These are phyloP conservation scores for Petrocephalus zakoni DNA, from an alignment of 2,113 vertebrate species.

Conservation along the genomic window DNA sequence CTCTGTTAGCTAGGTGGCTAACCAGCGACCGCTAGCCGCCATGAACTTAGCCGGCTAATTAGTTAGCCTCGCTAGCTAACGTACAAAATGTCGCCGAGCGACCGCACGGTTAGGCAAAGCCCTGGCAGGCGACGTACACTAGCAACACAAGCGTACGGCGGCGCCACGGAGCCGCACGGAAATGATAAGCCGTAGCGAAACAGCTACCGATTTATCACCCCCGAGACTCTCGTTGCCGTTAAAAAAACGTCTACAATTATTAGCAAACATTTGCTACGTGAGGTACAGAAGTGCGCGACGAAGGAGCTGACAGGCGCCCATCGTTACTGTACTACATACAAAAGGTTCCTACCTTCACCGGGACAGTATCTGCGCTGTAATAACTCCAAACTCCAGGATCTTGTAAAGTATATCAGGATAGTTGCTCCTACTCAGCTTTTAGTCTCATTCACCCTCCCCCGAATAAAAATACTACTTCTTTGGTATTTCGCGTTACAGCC, in stretches of 20 bases:
- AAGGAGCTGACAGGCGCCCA: neutral
- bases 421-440: neutral
- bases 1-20: slow-evolving; percentile 1
- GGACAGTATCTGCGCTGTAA: neutral
- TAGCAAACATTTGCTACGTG: neutral
- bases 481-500: neutral
- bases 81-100: slow-evolving; percentile 18
- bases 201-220: neutral
- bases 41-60: neutral
- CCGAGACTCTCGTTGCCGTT: neutral
- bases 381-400: neutral
- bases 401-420: neutral
- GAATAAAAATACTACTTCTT: slow-evolving; percentile 1
- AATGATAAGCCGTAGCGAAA: neutral
- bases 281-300: neutral
- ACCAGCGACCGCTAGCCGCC: neutral
- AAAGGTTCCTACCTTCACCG: slow-evolving; percentile 3
- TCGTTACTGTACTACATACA: neutral
- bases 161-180: neutral
- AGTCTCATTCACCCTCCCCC: neutral
- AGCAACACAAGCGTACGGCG: neutral
- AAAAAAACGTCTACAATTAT: neutral
- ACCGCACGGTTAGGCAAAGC: neutral
- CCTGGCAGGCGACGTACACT: neutral
- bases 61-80: slow-evolving; percentile 17